Base-by-base conservation (phyloP, 2,888 invertebrate species). In the Heliconius ethilla region DNA sequence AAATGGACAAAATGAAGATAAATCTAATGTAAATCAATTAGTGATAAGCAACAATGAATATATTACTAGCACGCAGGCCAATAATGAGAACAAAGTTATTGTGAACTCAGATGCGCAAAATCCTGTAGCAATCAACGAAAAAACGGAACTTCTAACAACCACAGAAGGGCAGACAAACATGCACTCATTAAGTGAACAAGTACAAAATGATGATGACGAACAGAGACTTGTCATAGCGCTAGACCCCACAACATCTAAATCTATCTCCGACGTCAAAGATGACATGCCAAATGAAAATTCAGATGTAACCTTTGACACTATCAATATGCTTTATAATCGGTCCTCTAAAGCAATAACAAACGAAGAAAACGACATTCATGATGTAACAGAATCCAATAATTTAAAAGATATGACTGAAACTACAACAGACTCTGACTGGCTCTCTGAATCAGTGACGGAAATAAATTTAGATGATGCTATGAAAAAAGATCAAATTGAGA, bases 281-380 rank as follows among this genome's bases (percentile, higher is more conserved):
- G 33, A 72, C 13, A 69, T 77, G 66, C 69, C 66, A 33, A 88
- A 89, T 79, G 90, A 90, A 81, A 83, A 82, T 55, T 82, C 83
- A 70, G 90, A 92, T 51, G 88, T 92, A 40, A 92, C 92, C 66
- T 92, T 93, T 82, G 91, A 92, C 82, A 84, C 85, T 40, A 91
- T 92, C 29, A 92, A 87, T 78, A 89, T 87, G 85, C 86, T 90
- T 77, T 89, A 87, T 78, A 92, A 92, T 81, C 88, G 91, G 77
- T 89, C 93, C 37, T 91, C 93, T 13, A 92, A 92, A 84, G 89
- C 91, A n/a, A 88, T 90, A 70, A 86, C 86, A 76, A 85, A 85
- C 10, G 80, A 84, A 78, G 77, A 79, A 75, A 81, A 59, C 65
- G 84, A 83, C n/a, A 81, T 82, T 15, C 76, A 81, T 45, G 82